Conservation (phyloP, 2,888 invertebrate species). For the Thalpophila matura region DNA sequence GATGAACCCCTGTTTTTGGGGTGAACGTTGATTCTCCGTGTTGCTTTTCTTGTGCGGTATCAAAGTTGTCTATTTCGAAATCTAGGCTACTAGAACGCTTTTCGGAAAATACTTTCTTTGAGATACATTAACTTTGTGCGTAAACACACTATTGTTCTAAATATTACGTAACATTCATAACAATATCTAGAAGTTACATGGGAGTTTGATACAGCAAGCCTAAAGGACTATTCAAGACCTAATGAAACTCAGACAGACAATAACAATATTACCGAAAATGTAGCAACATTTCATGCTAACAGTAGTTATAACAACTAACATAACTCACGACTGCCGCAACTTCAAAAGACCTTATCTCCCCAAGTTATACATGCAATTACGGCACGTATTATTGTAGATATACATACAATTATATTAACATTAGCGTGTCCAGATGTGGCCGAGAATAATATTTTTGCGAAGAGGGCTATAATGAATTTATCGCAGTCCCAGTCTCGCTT, state of each 20-base stretch:
- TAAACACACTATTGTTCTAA: not conserved
- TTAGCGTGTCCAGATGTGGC: conserved; percentile 71
- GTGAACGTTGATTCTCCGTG: conserved; percentile 23
- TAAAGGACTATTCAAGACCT: conserved; percentile 31
- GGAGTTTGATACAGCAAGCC: conserved; percentile 17
- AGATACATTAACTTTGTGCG: not conserved
- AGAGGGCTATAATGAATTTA: conserved; percentile 77
- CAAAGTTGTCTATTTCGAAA: conserved; percentile 11
- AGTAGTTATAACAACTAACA: conserved; percentile 50
- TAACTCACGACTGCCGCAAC: conserved; percentile 40
- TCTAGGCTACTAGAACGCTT: conserved; percentile 1
- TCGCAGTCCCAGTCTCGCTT: conserved; percentile 61
- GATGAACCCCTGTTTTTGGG: conserved; percentile 36
- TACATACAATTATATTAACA: conserved; percentile 60
- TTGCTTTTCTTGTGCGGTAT: conserved; percentile 29
- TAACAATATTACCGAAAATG: conserved; percentile 50
- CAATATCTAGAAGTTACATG: conserved; percentile 20
- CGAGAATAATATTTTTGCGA: conserved; percentile 77
- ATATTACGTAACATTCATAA: not conserved
- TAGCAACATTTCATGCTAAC: conserved; percentile 47
- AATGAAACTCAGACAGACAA: conserved; percentile 53
- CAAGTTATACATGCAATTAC: conserved; percentile 57
- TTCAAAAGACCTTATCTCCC: conserved; percentile 42
- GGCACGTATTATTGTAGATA: conserved; percentile 55
- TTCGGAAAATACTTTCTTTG: not conserved